Conservation (phyloP, 1,140 invertebrate genomes). For the Sweltsa coloradensis region DNA sequence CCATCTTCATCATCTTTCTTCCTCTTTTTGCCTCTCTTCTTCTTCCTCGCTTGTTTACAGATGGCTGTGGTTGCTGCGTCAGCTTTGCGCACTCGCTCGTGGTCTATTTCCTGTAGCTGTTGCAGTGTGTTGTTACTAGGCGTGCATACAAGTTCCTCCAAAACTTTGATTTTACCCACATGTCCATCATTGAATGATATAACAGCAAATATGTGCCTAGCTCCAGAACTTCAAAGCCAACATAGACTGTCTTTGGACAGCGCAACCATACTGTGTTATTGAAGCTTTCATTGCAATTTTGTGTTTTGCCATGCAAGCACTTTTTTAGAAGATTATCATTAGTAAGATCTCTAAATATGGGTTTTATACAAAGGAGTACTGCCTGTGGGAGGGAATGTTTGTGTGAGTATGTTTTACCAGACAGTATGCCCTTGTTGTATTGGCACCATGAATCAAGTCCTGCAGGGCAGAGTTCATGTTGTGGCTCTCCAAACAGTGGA, state of each 20-base stretch:
- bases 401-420: neutral
- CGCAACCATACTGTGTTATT: slow-evolving; percentile 15
- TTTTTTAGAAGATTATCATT: slow-evolving; percentile 7
- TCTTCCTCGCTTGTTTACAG: slow-evolving; percentile 5
- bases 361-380: slow-evolving; percentile 8
- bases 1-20: neutral
- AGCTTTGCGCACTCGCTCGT: slow-evolving; percentile 3
- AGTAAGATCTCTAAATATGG: slow-evolving; percentile 11
- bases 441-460: slow-evolving; percentile 8
- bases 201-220: slow-evolving; percentile 9
- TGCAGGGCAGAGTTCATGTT: slow-evolving; percentile 11
- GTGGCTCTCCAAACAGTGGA: slow-evolving; percentile 14
- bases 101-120: slow-evolving; percentile 1
- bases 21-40: slow-evolving; percentile 8
- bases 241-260: slow-evolving; percentile 15
- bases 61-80: slow-evolving; percentile 3
- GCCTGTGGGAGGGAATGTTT: slow-evolving; percentile 1
- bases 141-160: neutral
- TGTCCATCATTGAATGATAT: slow-evolving; percentile 13
- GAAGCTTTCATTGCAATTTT: slow-evolving; percentile 14
- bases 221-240: slow-evolving; percentile 11
- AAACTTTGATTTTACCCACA: slow-evolving; percentile 4
- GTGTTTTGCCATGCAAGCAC: slow-evolving; percentile 10
- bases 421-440: slow-evolving; percentile 6
- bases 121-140: slow-evolving; percentile 1